phyloP scores from a whole-genome alignment of 2,797 vertebrate genomes.

The Botia almorhae region DNA sequence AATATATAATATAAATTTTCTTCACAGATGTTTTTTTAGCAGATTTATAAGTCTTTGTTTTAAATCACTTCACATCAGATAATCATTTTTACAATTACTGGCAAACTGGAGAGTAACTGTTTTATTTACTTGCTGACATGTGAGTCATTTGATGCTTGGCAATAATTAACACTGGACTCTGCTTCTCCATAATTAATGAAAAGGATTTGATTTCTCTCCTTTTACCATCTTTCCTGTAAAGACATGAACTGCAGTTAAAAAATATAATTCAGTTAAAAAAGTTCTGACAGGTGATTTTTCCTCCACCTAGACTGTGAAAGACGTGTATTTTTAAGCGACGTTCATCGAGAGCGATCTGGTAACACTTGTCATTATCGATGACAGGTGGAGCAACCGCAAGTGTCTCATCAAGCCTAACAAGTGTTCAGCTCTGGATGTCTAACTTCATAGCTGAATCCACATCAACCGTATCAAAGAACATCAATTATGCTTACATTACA shows the following conservation, averaged over 20 bases:
- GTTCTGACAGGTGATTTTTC: constrained; percentile 57
- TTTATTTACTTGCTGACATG: too few species aligned
- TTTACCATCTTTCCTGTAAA: background rate
- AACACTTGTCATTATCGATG: constrained; percentile 63
- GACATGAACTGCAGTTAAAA: too few species aligned
- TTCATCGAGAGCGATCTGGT: constrained; percentile 54
- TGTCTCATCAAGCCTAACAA: constrained; percentile 30
- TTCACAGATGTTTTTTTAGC: too few species aligned
- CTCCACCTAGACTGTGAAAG: constrained; percentile 59
- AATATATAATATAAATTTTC: too few species aligned
- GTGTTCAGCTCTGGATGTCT: constrained; percentile 18
- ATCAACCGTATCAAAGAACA: background rate
- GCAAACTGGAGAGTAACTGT: background rate
- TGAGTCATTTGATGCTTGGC: background rate
- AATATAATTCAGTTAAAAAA: background rate
- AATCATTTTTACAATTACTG: background rate
- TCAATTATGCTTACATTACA: constrained; percentile 20
- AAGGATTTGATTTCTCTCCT: background rate
- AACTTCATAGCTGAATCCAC: constrained; percentile 2
- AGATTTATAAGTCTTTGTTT: too few species aligned
- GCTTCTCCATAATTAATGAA: background rate
- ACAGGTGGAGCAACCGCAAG: constrained; percentile 36
- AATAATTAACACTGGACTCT: constrained; percentile 37
- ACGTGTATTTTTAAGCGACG: constrained; percentile 38
- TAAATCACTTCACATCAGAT: too few species aligned